A percentile compares a stretch with the other conserved stretches of the same genome.
Evolutionary conservation across 2,888 invertebrate genomes (phyloP).

Genomic region (Embidobia sp.): DNA sequence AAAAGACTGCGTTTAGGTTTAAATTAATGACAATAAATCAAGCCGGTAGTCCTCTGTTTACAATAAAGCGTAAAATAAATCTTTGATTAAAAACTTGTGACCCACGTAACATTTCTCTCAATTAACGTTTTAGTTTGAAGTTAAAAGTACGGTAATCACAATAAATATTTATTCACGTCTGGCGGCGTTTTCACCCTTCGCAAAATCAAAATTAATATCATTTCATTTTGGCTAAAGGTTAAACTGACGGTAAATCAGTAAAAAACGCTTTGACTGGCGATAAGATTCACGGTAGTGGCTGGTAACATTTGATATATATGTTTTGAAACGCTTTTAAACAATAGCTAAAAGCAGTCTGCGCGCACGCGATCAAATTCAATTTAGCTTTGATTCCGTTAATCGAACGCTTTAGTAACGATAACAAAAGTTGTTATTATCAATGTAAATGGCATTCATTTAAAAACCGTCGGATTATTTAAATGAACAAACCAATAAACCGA

Average conservation of each 20-base stretch:
- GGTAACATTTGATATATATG: conserved; percentile 32
- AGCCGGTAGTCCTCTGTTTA: background rate
- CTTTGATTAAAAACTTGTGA: conserved; percentile 13
- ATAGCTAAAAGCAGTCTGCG: background rate
- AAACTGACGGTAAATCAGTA: conserved; percentile 36
- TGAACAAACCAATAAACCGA: conserved; percentile 27
- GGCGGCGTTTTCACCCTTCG: background rate
- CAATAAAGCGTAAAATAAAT: conserved; percentile 3
- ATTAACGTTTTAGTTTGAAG: conserved; percentile 23
- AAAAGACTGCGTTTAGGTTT: no score
- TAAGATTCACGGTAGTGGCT: conserved; percentile 43
- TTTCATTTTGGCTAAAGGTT: conserved; percentile 28
- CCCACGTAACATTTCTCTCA: conserved; percentile 25
- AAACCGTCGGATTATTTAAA: conserved; percentile 43
- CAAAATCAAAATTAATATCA: conserved; percentile 48
- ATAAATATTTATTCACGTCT: conserved; percentile 44
- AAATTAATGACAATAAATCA: conserved; percentile 4
- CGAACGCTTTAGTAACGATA: conserved; percentile 46
- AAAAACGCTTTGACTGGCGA: conserved; percentile 33
- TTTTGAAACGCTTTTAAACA: conserved; percentile 49
- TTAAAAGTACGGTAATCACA: conserved; percentile 25
- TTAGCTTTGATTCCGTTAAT: conserved; percentile 55
- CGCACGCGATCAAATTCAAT: conserved; percentile 38
- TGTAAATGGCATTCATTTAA: conserved; percentile 27
- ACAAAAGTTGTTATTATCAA: conserved; percentile 46